Base-by-base conservation (phyloP, 2,888 invertebrate species). In the Agonopterix arenella region DNA sequence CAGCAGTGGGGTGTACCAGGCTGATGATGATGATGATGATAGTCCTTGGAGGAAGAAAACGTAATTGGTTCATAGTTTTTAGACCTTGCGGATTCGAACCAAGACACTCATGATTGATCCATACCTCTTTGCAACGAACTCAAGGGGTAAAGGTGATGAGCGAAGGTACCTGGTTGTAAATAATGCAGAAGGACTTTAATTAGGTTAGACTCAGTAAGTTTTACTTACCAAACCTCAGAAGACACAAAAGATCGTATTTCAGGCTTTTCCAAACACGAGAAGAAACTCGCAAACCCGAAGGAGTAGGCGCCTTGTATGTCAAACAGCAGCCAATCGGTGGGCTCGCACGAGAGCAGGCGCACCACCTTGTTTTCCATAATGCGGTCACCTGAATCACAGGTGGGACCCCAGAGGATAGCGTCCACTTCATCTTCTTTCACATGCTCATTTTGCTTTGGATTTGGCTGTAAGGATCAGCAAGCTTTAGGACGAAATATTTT, bases 381-480 rank as follows among this genome's bases (percentile, higher is more conserved):
- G 0, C 63, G 65, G 44, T 76, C 73, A 0, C 46, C 46, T 1
- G 69, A 70, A 46, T 73, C 68, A 28, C 70, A 67, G 11, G 63
- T 70, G 0, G 73, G 72, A 2, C 73, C 73, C 70, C 70, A 73
- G 0, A 73, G 56, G 1, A 71, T 67, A 0, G 60, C 52, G 2
- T 62, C 64, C 50, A 70, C 66, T 3, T 53, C 28, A 9, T 51
- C 42, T 11, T 59, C 54, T 8, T 51, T 41, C 11, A 10, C 46
- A 10, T n/a, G n/a, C 11, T n/a, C 40, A 11, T 40, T 40, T 40
- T n/a, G 40, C n/a, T 10, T 40, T 4, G 4, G n/a, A n/a, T 10
- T 40, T 8, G 11, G 4, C 40, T 40, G 40, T 40, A 40, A n/a
- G 5, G 10, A 40, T 11, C 3, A 2, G 9, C 40, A 40, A 4